phyloP scores from a whole-genome alignment of 2,797 vertebrate genomes.

The Allobates femoralis region DNA sequence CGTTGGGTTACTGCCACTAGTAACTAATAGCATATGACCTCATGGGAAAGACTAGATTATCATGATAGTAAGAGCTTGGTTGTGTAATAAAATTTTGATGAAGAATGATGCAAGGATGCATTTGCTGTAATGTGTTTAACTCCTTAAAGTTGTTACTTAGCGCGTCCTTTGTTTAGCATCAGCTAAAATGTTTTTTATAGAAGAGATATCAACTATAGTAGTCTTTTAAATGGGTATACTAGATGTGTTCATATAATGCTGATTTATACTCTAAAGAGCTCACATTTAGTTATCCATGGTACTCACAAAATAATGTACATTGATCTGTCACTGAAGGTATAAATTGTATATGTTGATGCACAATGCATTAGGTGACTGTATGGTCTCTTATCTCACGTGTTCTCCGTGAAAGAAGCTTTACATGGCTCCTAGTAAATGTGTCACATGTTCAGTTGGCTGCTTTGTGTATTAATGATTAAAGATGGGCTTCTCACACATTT shows the following conservation, averaged over 20 bases:
- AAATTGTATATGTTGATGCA: not conserved
- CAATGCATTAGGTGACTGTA: too few species aligned
- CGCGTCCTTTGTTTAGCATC: not conserved
- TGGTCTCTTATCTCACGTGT: not conserved
- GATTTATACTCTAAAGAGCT: not conserved
- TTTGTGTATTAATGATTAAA: constrained; percentile 15
- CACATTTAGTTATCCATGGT: not conserved
- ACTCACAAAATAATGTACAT: not conserved
- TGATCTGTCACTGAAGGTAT: not conserved
- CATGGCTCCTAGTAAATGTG: not conserved
- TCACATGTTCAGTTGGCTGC: not conserved
- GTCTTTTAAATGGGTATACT: not conserved
- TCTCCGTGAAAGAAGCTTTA: not conserved
- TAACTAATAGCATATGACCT: constrained; percentile 53
- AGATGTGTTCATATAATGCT: not conserved
- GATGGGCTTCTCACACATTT: not conserved
- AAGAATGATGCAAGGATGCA: constrained; percentile 59
- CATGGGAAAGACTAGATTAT: constrained; percentile 54
- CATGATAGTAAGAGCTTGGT: constrained; percentile 4
- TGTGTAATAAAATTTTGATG: constrained; percentile 65
- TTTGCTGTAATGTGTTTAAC: constrained; percentile 48
- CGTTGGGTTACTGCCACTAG: constrained; percentile 17
- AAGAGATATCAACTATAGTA: not conserved
- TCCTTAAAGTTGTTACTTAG: not conserved
- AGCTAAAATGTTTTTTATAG: constrained; percentile 4